A percentile compares a stretch with the other conserved stretches of the same genome.
phyloP scores from a whole-genome alignment of 1,140 invertebrate species.

The Pemphigus obesinymphae region DNA sequence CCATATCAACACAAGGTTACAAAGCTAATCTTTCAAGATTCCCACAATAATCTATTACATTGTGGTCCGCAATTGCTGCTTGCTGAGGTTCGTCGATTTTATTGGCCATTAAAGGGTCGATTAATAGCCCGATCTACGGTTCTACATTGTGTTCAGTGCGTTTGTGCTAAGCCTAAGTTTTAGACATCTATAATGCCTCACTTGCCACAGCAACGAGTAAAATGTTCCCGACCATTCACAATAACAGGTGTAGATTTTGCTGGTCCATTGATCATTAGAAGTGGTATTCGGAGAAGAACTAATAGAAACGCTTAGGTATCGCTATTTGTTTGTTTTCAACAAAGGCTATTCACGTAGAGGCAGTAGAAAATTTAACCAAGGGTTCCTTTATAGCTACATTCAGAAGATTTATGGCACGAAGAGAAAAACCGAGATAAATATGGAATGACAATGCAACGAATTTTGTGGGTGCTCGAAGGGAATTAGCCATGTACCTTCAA shows the following conservation, averaged over 20 bases:
- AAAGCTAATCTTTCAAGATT: too few species aligned
- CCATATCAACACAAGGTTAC: too few species aligned
- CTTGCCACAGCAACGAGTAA: neutral
- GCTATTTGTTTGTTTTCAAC: conserved; percentile 47
- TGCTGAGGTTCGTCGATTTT: too few species aligned
- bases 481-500: too few species aligned
- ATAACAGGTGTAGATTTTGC: too few species aligned
- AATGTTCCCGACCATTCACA: neutral
- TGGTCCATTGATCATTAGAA: too few species aligned
- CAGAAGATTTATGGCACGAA: conserved; percentile 48
- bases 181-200: neutral
- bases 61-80: too few species aligned
- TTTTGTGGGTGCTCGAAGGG: too few species aligned
- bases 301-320: conserved; percentile 49
- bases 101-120: neutral
- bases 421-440: conserved; percentile 49
- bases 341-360: conserved; percentile 50
- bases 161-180: neutral
- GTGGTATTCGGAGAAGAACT: too few species aligned
- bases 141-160: neutral
- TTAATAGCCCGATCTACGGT: neutral
- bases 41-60: too few species aligned
- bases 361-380: conserved; percentile 47
- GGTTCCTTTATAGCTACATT: conserved; percentile 47
- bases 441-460: too few species aligned